phyloP scores from a whole-genome alignment of 2,797 vertebrate species.

The Onychomys torridus region DNA sequence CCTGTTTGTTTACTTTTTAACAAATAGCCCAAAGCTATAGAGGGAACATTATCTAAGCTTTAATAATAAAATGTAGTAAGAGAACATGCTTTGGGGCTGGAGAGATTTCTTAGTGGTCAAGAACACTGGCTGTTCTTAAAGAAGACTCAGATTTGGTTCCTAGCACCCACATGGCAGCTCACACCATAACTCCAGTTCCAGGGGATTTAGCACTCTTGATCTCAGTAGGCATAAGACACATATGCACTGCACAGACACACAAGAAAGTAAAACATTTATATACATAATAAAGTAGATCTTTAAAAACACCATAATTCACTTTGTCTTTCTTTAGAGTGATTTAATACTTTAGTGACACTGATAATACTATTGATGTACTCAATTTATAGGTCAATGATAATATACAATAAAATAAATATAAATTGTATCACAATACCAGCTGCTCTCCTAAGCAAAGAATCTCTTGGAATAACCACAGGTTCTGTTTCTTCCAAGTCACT shows the following conservation, averaged over 20 bases:
- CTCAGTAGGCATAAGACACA: background rate
- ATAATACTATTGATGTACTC: background rate
- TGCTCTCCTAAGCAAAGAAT: constrained; percentile 95
- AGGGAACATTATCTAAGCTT: constrained; percentile 28
- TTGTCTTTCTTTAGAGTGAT: constrained; percentile 23
- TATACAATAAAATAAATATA: constrained; percentile 48
- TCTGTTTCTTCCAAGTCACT: constrained; percentile 94
- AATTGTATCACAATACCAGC: constrained; percentile 90
- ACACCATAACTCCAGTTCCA: background rate
- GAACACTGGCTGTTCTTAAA: background rate
- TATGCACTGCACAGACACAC: background rate
- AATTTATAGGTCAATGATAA: background rate
- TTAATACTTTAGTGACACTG: constrained; percentile 24
- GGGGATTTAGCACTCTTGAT: background rate
- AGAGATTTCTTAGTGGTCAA: background rate
- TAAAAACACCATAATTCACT: constrained; percentile 27
- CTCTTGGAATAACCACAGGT: constrained; percentile 94
- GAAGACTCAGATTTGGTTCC: background rate
- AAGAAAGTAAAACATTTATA: background rate
- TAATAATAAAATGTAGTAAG: background rate
- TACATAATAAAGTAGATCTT: background rate
- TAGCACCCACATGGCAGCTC: background rate
- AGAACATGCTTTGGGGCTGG: background rate
- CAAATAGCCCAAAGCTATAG: constrained; percentile 18
- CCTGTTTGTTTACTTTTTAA: background rate